Percentiles rank a stretch among this genome's conserved stretches.
phyloP scores from a whole-genome alignment of 2,113 vertebrate species.

The Phrynosoma platyrhinos region DNA sequence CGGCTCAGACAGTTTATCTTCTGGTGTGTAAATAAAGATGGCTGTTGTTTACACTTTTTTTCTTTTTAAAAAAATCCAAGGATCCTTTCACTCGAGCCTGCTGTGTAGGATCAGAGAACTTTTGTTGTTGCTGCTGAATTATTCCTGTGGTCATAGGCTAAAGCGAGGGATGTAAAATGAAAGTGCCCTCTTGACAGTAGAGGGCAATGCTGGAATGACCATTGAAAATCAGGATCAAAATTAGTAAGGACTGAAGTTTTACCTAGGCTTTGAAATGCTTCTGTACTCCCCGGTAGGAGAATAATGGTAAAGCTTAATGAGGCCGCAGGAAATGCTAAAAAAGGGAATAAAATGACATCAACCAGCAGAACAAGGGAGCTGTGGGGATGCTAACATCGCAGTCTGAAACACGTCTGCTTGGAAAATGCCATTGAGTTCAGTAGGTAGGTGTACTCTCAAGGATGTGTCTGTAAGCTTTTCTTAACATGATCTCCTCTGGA shows the following conservation, averaged over 20 bases:
- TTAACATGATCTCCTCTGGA: background rate
- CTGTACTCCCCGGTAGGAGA: background rate
- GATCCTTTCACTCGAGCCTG: background rate
- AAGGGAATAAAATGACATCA: constrained; percentile 24
- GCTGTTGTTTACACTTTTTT: constrained; percentile 38
- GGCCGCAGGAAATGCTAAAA: background rate
- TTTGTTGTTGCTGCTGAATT: background rate
- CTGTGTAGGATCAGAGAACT: constrained; percentile 13
- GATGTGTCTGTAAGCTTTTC: background rate
- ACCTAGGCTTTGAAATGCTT: background rate
- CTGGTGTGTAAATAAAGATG: constrained; percentile 36
- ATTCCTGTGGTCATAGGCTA: background rate
- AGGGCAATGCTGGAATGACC: background rate
- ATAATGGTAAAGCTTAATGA: constrained; percentile 9
- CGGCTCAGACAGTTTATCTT: constrained; percentile 6
- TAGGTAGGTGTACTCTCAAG: background rate
- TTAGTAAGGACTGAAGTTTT: background rate
- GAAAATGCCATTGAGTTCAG: background rate
- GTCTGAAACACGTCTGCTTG: background rate
- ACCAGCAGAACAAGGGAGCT: background rate
- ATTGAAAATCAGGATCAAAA: background rate
- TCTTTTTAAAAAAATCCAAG: background rate
- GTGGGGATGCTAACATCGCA: background rate
- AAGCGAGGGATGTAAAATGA: background rate
- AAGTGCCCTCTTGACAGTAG: background rate